Base-by-base conservation (phyloP, 2,113 vertebrate genomes). In the Nycticryphes semicollaris region DNA sequence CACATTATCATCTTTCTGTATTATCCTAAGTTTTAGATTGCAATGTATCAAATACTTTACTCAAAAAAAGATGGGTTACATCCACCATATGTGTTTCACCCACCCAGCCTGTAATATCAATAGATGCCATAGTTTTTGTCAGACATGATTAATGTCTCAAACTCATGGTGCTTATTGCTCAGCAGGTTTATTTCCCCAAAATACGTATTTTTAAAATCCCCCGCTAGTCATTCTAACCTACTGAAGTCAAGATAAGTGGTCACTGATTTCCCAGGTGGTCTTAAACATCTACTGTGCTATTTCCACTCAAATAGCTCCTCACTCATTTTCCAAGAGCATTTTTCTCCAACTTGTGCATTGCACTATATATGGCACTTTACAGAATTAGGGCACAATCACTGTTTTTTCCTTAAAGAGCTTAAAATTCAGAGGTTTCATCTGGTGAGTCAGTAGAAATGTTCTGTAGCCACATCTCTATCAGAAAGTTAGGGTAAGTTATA, bases 221-320 rank as follows among this genome's bases (percentile, higher is more conserved):
- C 31, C 3, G 6, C 30, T 92, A 64, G 73, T 72, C n/a, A 68
- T 72, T 77, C 63, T 45, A 93, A 59, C n/a, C 89, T 90, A 33
- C 62, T 37, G 68, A 96, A 96, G 54, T 56, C 88, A 92, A 92
- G 64, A 37, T 92, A 81, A 95, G 68, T 75, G 53, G 64, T 35
- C 80, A 81, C 57, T 92, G 80, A 92, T 96, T 95, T 94, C 88
- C 85, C 88, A 75, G 30, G 76, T 84, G 79, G 79, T 86, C 79
- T 84, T 84, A 84, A 95, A 74, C 17, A 91, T 85, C 47, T 10
- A 3, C 76, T n/a, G 8, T 2, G 13, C 25, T 92, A 45, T 93
- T 94, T 93, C 76, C 48, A 92, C 41, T 92, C 51, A 81, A 76
- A 90, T 54, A 84, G 8, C 33, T 94, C 57, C 73, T 93, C 43